phyloP scores from a whole-genome alignment of 1,140 invertebrate genomes.

The Argopecten irradians region DNA sequence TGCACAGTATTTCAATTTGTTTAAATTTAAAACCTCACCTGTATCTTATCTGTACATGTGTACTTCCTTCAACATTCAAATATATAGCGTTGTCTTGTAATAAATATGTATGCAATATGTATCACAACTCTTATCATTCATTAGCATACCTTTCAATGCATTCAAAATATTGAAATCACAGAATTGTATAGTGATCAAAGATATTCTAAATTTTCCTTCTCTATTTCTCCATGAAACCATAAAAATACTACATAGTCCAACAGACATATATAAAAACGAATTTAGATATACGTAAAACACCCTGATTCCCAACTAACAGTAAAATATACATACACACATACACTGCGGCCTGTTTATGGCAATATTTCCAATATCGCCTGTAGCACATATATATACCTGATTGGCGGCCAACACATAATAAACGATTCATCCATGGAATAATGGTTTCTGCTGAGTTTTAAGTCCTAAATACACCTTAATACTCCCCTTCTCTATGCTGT shows the following conservation, averaged over 20 bases:
- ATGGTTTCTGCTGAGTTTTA: not conserved
- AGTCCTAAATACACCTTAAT: not conserved
- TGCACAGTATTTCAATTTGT: not conserved
- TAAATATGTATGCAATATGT: not conserved
- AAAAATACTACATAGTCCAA: not conserved
- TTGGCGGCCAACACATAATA: not conserved
- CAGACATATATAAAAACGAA: not conserved
- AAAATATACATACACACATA: not conserved
- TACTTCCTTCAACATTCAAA: not conserved
- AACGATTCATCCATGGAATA: not conserved
- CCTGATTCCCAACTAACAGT: not conserved
- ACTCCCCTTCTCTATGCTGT: not conserved
- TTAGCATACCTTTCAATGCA: not conserved
- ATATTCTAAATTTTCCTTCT: not conserved
- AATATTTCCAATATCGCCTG: not conserved
- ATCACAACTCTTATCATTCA: not conserved
- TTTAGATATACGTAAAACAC: not conserved
- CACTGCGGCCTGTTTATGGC: not conserved
- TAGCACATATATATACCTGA: constrained; percentile 8
- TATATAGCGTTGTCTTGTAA: not conserved
- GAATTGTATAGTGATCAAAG: no score
- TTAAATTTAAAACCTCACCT: not conserved
- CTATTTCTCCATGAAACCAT: not conserved
- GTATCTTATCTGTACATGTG: not conserved
- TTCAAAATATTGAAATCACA: not conserved